Evolutionary conservation across 2,888 invertebrate species (phyloP), one percentile per base, ranked within the genome.

Genomic region (Sphinx pinastri): DNA sequence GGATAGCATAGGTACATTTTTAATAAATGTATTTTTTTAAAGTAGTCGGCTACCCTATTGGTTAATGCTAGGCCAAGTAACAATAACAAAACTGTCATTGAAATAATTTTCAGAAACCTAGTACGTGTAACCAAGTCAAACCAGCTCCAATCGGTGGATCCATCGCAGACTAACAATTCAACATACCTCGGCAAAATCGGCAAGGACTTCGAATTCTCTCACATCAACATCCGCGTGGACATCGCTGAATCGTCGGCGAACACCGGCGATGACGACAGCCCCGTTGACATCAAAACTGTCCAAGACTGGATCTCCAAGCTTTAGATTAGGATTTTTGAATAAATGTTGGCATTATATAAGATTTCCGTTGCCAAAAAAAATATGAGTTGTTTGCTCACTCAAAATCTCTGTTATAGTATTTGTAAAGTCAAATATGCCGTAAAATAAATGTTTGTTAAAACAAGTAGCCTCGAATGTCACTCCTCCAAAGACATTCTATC

Each of bases 201-300:
- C 69, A 97, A 96, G 83, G 97, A 98, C 83, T 99, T 99, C 90
- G 96, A 97, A 79, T 99, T 99, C 86, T 91, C 95, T 0, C 97
- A 97, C 78, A 89, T 98, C 13, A 91, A 94, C 38, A 94, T 95
- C 70, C 95, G 95, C 74, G 95, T 99, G 13, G 96, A 96, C 54
- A 95, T 98, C 79, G 95, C 94, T 0, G 97, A 97, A 85, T 91
- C 95, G 68, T 96, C 95, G 38, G 95, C 95, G 0, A 94, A 94
- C 71, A 91, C 91, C 52, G 93, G 93, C 57, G 94, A 95, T 63
- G 91, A 94, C 68, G 96, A 96, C 31, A 94, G 94, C 60, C 93
- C 95, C 0, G 94, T 95, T 13, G 95, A 97, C 75, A 90, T 97
- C 52, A 93, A 95, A 70, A 88, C 95, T 67, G 82, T 98, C 52